Evolutionary conservation across 2,888 invertebrate species (phyloP), one percentile per base, ranked within the genome.

Genomic region (Athalia circularis): DNA sequence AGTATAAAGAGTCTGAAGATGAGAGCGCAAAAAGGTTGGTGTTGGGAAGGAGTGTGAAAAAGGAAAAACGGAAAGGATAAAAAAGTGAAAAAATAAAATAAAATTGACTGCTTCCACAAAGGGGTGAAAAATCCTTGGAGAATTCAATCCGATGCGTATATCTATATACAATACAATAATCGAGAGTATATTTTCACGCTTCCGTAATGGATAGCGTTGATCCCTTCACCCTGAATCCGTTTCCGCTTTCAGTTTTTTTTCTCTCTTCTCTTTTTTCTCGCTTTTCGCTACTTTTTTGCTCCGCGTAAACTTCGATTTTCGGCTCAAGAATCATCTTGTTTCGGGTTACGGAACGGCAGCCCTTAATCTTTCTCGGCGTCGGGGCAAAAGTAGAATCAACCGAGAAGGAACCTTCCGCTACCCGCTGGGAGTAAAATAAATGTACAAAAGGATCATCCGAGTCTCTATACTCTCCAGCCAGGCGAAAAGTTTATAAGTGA

Each of bases 171-270:
- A 47, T 65, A 13, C 13, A 6, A 48, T 11, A 86, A 86, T 86
- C 84, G 84, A 81, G 83, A 86, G 83, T 85, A 84, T 84, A 85
- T 86, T 85, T 86, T 85, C 84, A 84, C 85, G 84, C 84, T 84
- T 81, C 65, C 78, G 81, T 83, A 82, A 86, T 85, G 84, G 83
- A 85, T 86, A 83, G 84, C 82, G 82, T 82, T 80, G 81, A 76
- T 81, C 80, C 79, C 61, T 79, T 79, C 61, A 79, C 79, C 80
- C 13, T n/a, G 29, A 29, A 29, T 29, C 29, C 29, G 29, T 29
- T 29, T 29, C 29, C 29, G 29, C 29, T 29, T 29, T 29, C 29
- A 29, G 29, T 29, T 29, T 29, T 29, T 29, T 29, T 2, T 2
- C 29, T 29, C 2, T 29, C 2, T 29, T 29, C 29, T 29, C 2